Conservation (phyloP, 2,113 vertebrate genomes). For the Phylloscopus trochiloides region DNA sequence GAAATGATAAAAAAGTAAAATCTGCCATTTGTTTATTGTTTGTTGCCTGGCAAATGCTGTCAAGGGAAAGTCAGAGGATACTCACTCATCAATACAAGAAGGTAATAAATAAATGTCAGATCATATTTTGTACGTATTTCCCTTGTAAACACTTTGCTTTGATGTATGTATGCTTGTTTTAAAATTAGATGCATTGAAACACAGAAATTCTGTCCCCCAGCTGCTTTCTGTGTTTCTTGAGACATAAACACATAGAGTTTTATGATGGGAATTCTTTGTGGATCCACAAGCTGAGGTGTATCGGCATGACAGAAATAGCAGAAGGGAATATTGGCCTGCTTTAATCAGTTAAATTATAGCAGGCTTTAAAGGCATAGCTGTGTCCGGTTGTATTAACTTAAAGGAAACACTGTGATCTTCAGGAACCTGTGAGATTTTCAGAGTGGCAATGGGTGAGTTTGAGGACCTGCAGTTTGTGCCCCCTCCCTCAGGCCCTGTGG, state of each 20-base stretch:
- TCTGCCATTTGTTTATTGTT: constrained; percentile 28
- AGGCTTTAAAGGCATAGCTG: not conserved
- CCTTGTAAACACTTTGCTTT: constrained; percentile 40
- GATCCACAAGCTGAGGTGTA: not conserved
- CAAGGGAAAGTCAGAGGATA: constrained; percentile 24
- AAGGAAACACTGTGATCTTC: not conserved
- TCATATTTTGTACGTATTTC: not conserved
- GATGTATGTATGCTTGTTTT: not conserved
- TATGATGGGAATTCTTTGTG: not conserved
- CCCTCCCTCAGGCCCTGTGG: not conserved
- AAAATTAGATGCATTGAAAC: not conserved
- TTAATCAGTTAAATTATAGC: not conserved
- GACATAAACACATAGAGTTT: not conserved
- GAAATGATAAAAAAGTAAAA: not conserved
- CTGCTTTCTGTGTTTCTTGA: not conserved
- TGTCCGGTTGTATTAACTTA: not conserved
- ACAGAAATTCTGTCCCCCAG: not conserved
- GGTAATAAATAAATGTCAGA: constrained; percentile 58
- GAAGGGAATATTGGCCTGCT: not conserved
- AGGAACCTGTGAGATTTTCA: not conserved
- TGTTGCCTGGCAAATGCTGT: constrained; percentile 32
- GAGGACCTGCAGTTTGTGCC: not conserved
- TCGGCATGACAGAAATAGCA: not conserved
- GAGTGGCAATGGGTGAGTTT: not conserved
- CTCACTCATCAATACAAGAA: not conserved